Evolutionary conservation across 1,140 invertebrate genomes (phyloP).

Genomic region (Lysiphlebus fabarum): DNA sequence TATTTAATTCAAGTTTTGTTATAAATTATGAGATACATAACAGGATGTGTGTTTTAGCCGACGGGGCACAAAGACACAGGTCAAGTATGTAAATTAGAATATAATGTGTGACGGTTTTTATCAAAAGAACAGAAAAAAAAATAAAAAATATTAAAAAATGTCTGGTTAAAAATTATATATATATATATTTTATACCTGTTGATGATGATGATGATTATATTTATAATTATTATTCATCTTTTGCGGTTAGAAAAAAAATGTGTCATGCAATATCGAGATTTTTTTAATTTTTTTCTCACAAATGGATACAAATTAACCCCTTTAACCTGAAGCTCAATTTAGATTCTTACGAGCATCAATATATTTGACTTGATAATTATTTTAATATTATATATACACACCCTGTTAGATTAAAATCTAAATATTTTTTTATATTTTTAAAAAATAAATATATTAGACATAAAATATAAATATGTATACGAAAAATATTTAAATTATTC

Average conservation of each 20-base stretch:
- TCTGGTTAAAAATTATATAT: neutral
- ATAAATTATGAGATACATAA: conserved; percentile 10
- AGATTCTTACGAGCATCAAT: conserved; percentile 48
- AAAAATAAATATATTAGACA: no score
- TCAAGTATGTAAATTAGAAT: conserved; percentile 18
- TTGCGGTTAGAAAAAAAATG: neutral
- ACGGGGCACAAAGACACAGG: conserved; percentile 8
- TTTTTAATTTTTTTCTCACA: no score
- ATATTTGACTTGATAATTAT: conserved; percentile 42
- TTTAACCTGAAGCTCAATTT: conserved; percentile 36
- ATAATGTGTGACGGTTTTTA: conserved; percentile 10
- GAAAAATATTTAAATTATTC: no score
- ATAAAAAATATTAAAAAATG: neutral
- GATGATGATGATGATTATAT: neutral
- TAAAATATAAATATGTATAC: no score
- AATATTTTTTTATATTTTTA: no score
- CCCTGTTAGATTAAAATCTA: neutral
- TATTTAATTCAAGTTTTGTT: conserved; percentile 5
- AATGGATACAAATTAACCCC: no score
- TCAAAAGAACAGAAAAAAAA: conserved; percentile 2
- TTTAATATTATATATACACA: conserved; percentile 33
- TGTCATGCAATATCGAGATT: neutral
- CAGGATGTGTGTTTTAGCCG: conserved; percentile 4
- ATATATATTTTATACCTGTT: conserved; percentile 17
- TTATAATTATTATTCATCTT: neutral